A percentile compares a stretch with the other conserved stretches of the same genome.
Conservation (phyloP, 2,888 invertebrate species). For the Amphipyra tragopoginis region DNA sequence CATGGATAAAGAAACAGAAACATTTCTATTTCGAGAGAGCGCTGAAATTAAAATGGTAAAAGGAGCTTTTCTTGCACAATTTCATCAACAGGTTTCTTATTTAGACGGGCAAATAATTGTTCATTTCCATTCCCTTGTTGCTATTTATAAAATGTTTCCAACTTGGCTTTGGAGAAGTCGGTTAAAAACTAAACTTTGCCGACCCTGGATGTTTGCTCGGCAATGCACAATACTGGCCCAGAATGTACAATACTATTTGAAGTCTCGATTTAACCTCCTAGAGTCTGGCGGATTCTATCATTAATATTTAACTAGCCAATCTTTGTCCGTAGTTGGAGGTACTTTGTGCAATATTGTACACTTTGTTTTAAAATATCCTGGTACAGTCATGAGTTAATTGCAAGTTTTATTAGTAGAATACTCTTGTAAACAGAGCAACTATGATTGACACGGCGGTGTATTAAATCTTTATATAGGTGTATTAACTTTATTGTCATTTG, state of each 20-base stretch:
- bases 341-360: constrained; percentile 23
- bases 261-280: constrained; percentile 39
- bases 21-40: not conserved
- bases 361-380: constrained; percentile 21
- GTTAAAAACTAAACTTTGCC: constrained; percentile 45
- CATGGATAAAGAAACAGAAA: not conserved
- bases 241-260: constrained; percentile 35
- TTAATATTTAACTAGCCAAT: constrained; percentile 51
- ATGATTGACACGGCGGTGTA: constrained; percentile 11
- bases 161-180: constrained; percentile 32
- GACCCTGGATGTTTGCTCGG: constrained; percentile 31
- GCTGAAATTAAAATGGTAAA: constrained; percentile 13
- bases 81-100: constrained; percentile 40
- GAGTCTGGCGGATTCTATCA: constrained; percentile 27
- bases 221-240: constrained; percentile 20
- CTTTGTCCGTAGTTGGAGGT: constrained; percentile 24
- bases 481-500: too few species aligned
- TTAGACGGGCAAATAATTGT: constrained; percentile 27
- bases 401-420: constrained; percentile 28
- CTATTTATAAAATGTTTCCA: constrained; percentile 36
- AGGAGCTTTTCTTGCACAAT: constrained; percentile 17
- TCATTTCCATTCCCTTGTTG: constrained; percentile 30
- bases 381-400: constrained; percentile 28
- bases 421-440: constrained; percentile 29
- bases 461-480: constrained; percentile 2